phyloP scores from a whole-genome alignment of 2,888 invertebrate genomes.

The Nyleta sp. region DNA sequence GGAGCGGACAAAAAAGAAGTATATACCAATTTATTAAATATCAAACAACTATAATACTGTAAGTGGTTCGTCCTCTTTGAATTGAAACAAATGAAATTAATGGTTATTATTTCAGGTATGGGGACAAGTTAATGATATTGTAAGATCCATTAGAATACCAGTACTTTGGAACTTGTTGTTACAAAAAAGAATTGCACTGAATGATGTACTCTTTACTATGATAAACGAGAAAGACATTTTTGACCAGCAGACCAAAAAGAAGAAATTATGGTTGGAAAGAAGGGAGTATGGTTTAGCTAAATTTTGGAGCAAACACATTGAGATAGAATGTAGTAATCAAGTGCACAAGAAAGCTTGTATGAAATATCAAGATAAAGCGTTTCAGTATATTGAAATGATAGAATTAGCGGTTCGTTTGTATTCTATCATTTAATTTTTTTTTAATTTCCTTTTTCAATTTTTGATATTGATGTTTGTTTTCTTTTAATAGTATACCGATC shows the following conservation, averaged over 20 bases:
- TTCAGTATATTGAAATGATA: constrained; percentile 74
- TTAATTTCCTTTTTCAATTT: neutral
- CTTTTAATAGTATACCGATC: constrained; percentile 30
- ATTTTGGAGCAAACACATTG: constrained; percentile 72
- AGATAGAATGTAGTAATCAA: constrained; percentile 67
- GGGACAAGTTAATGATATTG: constrained; percentile 70
- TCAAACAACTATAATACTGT: neutral
- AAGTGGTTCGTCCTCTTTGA: too few species aligned
- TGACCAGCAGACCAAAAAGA: constrained; percentile 8
- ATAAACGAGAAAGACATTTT: constrained; percentile 62
- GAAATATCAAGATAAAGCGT: constrained; percentile 66
- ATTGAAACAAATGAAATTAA: constrained; percentile 1
- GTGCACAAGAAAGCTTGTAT: constrained; percentile 65
- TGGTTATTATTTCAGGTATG: constrained; percentile 69
- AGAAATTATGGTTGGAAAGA: constrained; percentile 21
- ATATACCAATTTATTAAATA: constrained; percentile 1
- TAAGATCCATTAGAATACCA: constrained; percentile 71
- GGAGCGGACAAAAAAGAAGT: constrained; percentile 75
- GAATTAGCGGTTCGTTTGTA: constrained; percentile 68
- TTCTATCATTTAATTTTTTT: constrained; percentile 9
- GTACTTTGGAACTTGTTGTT: constrained; percentile 74
- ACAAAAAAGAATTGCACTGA: constrained; percentile 70
- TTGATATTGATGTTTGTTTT: constrained; percentile 8
- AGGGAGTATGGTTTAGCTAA: constrained; percentile 72
- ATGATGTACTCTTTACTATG: constrained; percentile 71